phyloP scores from a whole-genome alignment of 2,113 vertebrate species.

The Merops nubicus region DNA sequence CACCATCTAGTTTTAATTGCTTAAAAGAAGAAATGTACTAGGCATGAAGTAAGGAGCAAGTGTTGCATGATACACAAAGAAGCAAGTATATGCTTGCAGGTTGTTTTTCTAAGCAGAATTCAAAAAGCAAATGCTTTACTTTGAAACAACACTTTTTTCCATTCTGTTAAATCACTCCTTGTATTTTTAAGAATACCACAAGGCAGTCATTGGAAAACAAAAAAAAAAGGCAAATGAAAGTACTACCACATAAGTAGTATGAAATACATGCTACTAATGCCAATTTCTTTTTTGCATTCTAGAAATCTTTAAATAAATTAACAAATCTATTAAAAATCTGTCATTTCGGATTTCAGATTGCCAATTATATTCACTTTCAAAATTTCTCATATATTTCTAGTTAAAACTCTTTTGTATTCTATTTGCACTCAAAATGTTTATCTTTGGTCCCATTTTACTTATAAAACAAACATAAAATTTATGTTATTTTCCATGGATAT shows the following conservation, averaged over 20 bases:
- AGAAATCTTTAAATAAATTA: background rate
- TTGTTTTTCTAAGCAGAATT: background rate
- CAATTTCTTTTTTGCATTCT: background rate
- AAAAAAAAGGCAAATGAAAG: background rate
- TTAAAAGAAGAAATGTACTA: background rate
- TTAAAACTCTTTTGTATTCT: background rate
- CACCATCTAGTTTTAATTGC: constrained; percentile 17
- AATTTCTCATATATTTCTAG: background rate
- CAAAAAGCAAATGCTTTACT: background rate
- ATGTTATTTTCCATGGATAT: background rate
- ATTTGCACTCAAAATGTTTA: background rate
- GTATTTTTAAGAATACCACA: background rate
- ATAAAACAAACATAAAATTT: background rate
- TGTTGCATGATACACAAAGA: constrained; percentile 17
- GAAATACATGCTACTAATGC: background rate
- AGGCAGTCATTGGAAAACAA: background rate
- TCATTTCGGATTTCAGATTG: background rate
- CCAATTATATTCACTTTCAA: background rate
- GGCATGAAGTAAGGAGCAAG: background rate
- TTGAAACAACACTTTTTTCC: background rate
- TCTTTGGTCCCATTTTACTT: background rate
- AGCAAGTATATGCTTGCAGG: background rate
- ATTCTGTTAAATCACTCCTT: background rate
- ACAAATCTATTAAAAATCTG: background rate
- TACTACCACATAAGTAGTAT: background rate